Evolutionary conservation across 1,140 invertebrate species (phyloP).

Genomic region (Eubasilissa regina): DNA sequence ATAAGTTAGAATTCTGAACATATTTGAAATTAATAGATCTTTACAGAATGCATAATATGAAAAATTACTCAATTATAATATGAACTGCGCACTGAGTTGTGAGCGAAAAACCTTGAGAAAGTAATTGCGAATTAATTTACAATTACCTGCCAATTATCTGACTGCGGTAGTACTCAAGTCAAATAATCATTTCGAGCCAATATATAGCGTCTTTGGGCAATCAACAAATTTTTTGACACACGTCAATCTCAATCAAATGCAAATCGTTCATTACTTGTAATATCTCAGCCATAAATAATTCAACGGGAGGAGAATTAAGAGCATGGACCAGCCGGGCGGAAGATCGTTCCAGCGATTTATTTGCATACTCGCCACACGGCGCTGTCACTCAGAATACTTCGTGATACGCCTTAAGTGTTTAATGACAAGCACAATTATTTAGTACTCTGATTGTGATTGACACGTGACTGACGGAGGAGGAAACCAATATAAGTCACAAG

Average conservation of each 20-base stretch:
- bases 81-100: too few relatives aligned
- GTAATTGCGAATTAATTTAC: too few relatives aligned
- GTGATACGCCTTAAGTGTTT: conserved; percentile 44
- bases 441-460: conserved; percentile 29
- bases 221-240: conserved; percentile 24
- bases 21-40: too few relatives aligned
- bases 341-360: conserved; percentile 1
- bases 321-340: conserved; percentile 4
- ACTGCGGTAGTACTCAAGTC: too few relatives aligned
- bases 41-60: too few relatives aligned
- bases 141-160: too few relatives aligned
- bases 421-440: conserved; percentile 47
- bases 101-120: too few relatives aligned
- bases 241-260: conserved; percentile 32
- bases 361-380: conserved; percentile 12
- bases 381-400: conserved; percentile 35
- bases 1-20: too few relatives aligned
- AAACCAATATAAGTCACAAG: conserved; percentile 40
- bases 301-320: background rate
- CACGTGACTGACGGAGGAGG: conserved; percentile 18
- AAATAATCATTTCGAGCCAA: too few relatives aligned
- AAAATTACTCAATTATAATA: too few relatives aligned
- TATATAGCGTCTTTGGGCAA: background rate
- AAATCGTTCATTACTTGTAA: conserved; percentile 1
- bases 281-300: conserved; percentile 21